Evolutionary conservation across 2,888 invertebrate genomes (phyloP), one percentile per base, ranked within the genome.

Genomic region (Cheilosia impressa): DNA sequence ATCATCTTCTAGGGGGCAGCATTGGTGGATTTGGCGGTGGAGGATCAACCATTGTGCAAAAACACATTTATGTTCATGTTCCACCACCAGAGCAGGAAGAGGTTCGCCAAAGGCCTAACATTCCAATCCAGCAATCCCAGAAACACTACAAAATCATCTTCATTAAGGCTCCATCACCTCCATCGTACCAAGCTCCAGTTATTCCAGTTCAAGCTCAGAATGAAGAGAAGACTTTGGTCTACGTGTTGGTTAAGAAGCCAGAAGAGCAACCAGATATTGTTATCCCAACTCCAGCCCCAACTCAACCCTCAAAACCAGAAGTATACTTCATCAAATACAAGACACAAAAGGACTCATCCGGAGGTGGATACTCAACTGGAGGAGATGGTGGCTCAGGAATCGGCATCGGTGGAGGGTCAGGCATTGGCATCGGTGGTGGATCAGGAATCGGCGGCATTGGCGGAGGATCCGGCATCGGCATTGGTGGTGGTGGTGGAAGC

Each of bases 61-160:
- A 96, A 90, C 97, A 96, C 94, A 96, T 96, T 92, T 97, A 97
- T 94, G 97, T 97, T 5, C 97, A 97, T 91, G 97, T 97, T 15
- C 97, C 97, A 65, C 97, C 97, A 90, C 96, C 95, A 93, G 97
- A 97, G 92, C 96, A 95, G n/a, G 95, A 95, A 89, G 95, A 95
- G 90, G 93, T 94, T 90, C 94, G 95, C 89, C 90, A 88, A 77
- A 90, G 91, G n/a, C 90, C 91, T 38, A 94, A 94, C 15, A 94
- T 96, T 88, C 93, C 94, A 19, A 93, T 95, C 0, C 95, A 95
- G 62, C 95, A 96, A 88, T 94, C 97, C 58, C 97, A 97, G 93
- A 97, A 97, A 90, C 97, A 97, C 92, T 97, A 97, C 94, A 97
- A 97, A 92, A 97, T 97, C 92, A 97, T 97, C 93, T 97, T 97